Percentiles rank a stretch among this genome's conserved stretches.
These are phyloP conservation scores for Pseudomyrmex pallidus DNA, from an alignment of 1,140 invertebrate species.

Conservation along the genomic window DNA sequence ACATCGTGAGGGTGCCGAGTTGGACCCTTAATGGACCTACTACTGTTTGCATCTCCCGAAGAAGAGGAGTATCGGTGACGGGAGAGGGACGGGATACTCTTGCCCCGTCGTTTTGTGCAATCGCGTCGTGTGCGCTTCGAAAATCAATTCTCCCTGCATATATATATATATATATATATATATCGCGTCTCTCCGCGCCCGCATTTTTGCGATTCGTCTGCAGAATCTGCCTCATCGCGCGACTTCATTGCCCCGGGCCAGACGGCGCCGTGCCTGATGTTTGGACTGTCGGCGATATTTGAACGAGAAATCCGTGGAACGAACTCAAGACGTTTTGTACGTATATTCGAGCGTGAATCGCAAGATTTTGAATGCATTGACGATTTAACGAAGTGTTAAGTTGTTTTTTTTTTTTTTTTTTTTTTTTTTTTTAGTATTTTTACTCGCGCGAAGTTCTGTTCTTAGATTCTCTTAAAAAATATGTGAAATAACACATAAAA, in stretches of 20 bases:
- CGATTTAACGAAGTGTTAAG: background rate
- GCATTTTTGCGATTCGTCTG: conserved; percentile 50
- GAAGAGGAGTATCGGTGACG: conserved; percentile 55
- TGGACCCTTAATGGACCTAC: conserved; percentile 72
- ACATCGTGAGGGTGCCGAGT: conserved; percentile 61
- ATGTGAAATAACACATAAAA: no score
- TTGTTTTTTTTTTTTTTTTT: background rate
- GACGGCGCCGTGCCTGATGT: conserved; percentile 37
- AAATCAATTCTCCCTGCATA: conserved; percentile 64
- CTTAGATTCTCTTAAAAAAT: no score
- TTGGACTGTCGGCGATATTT: conserved; percentile 5
- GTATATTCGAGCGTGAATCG: background rate
- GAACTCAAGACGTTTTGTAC: background rate
- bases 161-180: no score
- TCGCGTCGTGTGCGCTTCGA: conserved; percentile 46
- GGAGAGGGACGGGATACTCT: conserved; percentile 24
- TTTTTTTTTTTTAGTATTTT: no score
- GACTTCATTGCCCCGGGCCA: conserved; percentile 18
- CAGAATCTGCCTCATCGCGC: conserved; percentile 30
- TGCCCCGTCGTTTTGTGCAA: conserved; percentile 26
- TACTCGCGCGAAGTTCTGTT: no score
- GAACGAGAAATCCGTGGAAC: background rate
- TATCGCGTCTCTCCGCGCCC: background rate
- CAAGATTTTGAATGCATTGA: conserved; percentile 2
- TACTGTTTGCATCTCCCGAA: conserved; percentile 72